A percentile compares a stretch with the other conserved stretches of the same genome.
Conservation (phyloP, 2,888 invertebrate genomes). For the Clostera curtula region DNA sequence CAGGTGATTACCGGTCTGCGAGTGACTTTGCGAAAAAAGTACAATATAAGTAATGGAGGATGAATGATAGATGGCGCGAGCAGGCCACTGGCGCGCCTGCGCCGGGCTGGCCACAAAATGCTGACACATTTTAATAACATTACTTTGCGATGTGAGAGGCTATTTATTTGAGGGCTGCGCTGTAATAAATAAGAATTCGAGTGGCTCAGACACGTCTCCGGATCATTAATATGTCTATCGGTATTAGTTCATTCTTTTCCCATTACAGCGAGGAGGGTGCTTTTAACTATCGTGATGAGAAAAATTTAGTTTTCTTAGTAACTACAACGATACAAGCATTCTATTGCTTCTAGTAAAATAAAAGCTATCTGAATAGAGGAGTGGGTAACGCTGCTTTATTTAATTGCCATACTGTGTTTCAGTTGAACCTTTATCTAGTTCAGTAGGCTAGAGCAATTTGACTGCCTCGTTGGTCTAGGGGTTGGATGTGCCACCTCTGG, state of each 20-base stretch:
- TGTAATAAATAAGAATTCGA: constrained; percentile 69
- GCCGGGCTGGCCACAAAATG: constrained; percentile 47
- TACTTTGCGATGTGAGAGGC: constrained; percentile 66
- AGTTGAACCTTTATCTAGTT: too few species aligned
- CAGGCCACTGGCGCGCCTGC: constrained; percentile 34
- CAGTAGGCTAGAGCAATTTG: too few species aligned
- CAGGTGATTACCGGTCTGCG: constrained; percentile 74
- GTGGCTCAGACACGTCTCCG: constrained; percentile 54
- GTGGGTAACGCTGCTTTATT: too few species aligned
- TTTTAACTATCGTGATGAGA: constrained; percentile 15
- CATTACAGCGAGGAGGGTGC: constrained; percentile 32
- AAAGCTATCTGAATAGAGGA: constrained; percentile 6
- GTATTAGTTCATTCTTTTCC: constrained; percentile 54
- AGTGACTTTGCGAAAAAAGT: constrained; percentile 74
- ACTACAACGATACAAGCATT: too few species aligned
- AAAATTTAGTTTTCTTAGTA: constrained; percentile 4
- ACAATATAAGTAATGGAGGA: constrained; percentile 76
- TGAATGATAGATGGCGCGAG: constrained; percentile 71
- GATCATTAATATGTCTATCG: constrained; percentile 59
- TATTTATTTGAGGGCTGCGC: constrained; percentile 65
- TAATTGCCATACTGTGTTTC: too few species aligned
- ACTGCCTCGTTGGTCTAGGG: too few species aligned
- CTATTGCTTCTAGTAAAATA: too few species aligned
- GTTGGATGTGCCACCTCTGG: too few species aligned
- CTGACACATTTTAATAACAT: constrained; percentile 75